Conservation (phyloP, 2,888 invertebrate genomes). For the Hipparchia sbordonii region DNA sequence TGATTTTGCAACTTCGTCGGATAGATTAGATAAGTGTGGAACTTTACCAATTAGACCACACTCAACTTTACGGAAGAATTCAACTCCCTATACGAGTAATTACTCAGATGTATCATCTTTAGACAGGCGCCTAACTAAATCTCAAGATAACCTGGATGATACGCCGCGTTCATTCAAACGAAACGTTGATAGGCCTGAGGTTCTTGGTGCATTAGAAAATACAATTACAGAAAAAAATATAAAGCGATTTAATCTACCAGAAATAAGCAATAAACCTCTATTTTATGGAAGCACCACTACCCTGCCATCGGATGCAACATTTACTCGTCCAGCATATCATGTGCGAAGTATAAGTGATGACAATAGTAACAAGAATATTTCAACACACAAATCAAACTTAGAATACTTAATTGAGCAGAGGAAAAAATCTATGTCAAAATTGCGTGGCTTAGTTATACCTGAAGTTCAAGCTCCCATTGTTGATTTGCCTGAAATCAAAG, state of each 20-base stretch:
- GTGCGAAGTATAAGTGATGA: constrained; percentile 74
- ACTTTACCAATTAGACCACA: constrained; percentile 64
- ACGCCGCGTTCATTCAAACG: constrained; percentile 69
- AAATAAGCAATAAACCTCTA: constrained; percentile 63
- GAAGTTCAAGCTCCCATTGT: constrained; percentile 86
- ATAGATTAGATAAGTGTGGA: constrained; percentile 71
- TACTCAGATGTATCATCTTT: constrained; percentile 68
- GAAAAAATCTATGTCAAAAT: constrained; percentile 90
- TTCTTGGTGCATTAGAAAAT: constrained; percentile 78
- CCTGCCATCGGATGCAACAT: constrained; percentile 63
- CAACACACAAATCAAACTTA: constrained; percentile 85
- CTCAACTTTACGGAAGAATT: constrained; percentile 61
- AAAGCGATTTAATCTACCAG: constrained; percentile 41
- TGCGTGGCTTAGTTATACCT: constrained; percentile 94
- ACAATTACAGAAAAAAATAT: constrained; percentile 53
- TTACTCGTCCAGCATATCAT: constrained; percentile 65
- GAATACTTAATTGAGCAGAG: constrained; percentile 91
- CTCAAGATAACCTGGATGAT: constrained; percentile 80
- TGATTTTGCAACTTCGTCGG: constrained; percentile 67
- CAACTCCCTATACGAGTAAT: constrained; percentile 55
- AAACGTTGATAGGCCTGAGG: constrained; percentile 71
- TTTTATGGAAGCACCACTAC: constrained; percentile 77
- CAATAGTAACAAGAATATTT: constrained; percentile 62
- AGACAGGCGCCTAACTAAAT: constrained; percentile 75
- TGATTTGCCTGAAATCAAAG: constrained; percentile 93